A percentile compares a stretch with the other conserved stretches of the same genome.
These are phyloP conservation scores for Callospermophilus lateralis DNA, from an alignment of 2,113 vertebrate genomes.

Conservation along the genomic window DNA sequence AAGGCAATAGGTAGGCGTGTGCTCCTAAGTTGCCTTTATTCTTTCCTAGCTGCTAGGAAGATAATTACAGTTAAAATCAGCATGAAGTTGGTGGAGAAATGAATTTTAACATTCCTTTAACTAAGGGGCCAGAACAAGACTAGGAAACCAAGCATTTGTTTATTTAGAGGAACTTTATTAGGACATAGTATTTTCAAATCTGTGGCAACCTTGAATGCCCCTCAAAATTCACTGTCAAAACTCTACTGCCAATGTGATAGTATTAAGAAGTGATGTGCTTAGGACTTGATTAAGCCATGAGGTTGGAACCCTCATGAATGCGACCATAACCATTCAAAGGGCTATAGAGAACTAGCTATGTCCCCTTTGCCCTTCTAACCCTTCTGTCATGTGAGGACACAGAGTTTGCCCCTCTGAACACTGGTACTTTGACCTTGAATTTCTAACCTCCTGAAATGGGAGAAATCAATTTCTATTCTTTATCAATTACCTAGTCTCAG, in stretches of 20 bases:
- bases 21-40: neutral
- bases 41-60: neutral
- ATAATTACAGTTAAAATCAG: neutral
- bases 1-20: neutral
- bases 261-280: neutral
- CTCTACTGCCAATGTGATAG: neutral
- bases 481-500: neutral
- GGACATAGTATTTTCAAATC: neutral
- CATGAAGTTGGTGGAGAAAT: neutral
- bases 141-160: neutral
- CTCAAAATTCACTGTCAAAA: neutral
- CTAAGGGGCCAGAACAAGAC: neutral
- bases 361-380: neutral
- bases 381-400: neutral
- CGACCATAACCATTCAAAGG: neutral
- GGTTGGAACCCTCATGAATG: no score
- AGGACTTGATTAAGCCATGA: neutral
- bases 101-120: neutral
- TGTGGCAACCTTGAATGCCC: neutral
- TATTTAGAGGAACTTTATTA: conserved; percentile 1
- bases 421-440: neutral
- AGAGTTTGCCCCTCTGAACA: neutral
- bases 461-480: neutral
- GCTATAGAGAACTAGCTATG: no score
- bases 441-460: neutral